These are phyloP conservation scores for Brachionus manjavacas DNA, from an alignment of 1,140 invertebrate species.

Conservation along the genomic window DNA sequence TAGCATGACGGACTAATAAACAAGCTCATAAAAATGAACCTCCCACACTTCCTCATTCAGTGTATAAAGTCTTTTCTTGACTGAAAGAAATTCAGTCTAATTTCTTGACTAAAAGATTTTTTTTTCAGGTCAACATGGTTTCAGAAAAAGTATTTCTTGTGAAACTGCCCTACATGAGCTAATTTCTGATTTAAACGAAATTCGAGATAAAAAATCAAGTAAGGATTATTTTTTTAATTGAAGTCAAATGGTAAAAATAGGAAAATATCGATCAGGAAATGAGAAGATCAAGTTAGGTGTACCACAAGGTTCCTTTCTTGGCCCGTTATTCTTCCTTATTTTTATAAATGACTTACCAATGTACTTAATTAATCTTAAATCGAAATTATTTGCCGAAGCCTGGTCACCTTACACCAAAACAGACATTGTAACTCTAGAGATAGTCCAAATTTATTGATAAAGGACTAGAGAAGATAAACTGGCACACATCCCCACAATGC, in stretches of 20 bases:
- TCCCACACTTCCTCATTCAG: too few species aligned
- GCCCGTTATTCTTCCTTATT: background rate
- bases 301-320: background rate
- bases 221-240: background rate
- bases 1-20: too few species aligned
- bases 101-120: too few species aligned
- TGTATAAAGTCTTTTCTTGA: too few species aligned
- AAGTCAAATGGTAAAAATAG: background rate
- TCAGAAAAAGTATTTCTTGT: too few species aligned
- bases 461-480: too few species aligned
- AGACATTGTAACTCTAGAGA: too few species aligned
- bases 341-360: background rate
- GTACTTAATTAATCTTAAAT: background rate
- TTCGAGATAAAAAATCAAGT: background rate
- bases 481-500: too few species aligned
- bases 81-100: too few species aligned
- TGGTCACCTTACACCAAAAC: background rate
- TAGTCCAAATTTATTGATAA: too few species aligned
- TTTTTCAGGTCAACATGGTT: too few species aligned
- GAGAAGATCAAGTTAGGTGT: background rate
- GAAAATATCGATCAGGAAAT: background rate
- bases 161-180: background rate
- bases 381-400: background rate
- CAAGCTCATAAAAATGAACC: too few species aligned
- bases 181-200: background rate